Evolutionary conservation across 2,888 invertebrate genomes (phyloP), one percentile per base, ranked within the genome.

Genomic region (Muschampia plurimacula): DNA sequence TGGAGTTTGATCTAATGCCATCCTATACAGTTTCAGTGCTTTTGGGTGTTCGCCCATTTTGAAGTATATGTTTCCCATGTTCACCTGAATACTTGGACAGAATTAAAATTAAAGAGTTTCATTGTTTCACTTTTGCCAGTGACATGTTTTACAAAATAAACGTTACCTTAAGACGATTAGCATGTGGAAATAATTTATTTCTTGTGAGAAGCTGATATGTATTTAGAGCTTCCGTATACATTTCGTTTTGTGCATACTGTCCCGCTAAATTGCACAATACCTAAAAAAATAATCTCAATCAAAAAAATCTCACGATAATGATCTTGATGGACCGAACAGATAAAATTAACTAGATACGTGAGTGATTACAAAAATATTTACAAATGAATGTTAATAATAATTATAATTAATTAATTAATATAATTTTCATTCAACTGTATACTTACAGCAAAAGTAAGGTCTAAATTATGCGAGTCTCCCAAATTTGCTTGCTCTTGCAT

Each of bases 61-160:
- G 83, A 98, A 98, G 89, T 99, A 98, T 82, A 99, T 98, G 86
- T 99, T 99, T 1, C 99, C 99, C 97, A 99, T 99, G 88, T 99
- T 99, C 0, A 94, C 93, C 94, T 94, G 73, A 69, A 81, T 76
- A 74, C 9, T 64, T 69, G 70, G 44, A 67, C 41, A 44, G 52
- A 60, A 9, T n/a, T 22, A 68, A 13, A 67, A 68, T 66, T 3
- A 32, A 63, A 44, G 63, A 15, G 36, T 4, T 36, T 36, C 6
- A 6, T 36, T 36, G n/a, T 15, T 15, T 12, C 39, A 36, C 36
- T 15, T 9, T 12, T 62, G 13, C 5, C 3, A 55, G 62, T 32
- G 36, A 46, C 15, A 36, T 28, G 28, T 46, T 65, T 57, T 13
- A 59, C 6, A 32, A 59, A 32, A 13, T 6, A 59, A 7, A 41